Evolutionary conservation across 1,140 invertebrate genomes (phyloP), one percentile per base, ranked within the genome.

Genomic region (Penaeus indicus): DNA sequence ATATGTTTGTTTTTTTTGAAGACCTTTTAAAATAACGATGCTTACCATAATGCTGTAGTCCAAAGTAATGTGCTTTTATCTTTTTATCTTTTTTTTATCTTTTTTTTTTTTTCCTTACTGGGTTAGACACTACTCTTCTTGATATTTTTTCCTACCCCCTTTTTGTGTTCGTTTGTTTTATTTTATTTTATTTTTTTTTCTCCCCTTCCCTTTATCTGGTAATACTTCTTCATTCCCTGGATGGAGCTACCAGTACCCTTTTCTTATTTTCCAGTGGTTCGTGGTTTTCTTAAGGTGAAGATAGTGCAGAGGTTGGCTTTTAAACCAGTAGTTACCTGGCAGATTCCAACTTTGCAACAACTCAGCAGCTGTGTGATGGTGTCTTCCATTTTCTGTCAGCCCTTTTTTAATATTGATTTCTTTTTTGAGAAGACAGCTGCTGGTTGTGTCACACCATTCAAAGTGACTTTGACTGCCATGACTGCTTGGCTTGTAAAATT

Each of bases 261-360:
- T 63, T 83, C 75, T 86, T 78, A 72, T 79, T 86, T 86, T 86
- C 69, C 84, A 86, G 84, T 86, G 84, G 84, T 85, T 85, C 84
- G 69, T 85, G 69, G 69, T 86, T 63, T 86, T 38, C 84, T 79
- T 63, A 86, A 61, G 84, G 84, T 78, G 84, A 86, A 86, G 84
- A 78, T 86, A 86, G 84, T 86, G 84, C 84, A 63, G n/a, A 27
- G 25, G 32, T 62, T 78, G 47, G n/a, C 47, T 47, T 61, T 63
- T 16, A 21, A 64, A 27, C 42, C 42, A 38, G 72, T 19, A 75
- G 16, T 32, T 16, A 32, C 8, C 19, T 54, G 54, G 54, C 54
- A 54, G 16, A 54, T 54, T 54, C 54, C 54, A 54, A 54, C 54
- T 54, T 54, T 54, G 11, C 54, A 54, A 54, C 54, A 54, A 54